phyloP scores from a whole-genome alignment of 2,797 vertebrate species.

The Sebastes oblongus region DNA sequence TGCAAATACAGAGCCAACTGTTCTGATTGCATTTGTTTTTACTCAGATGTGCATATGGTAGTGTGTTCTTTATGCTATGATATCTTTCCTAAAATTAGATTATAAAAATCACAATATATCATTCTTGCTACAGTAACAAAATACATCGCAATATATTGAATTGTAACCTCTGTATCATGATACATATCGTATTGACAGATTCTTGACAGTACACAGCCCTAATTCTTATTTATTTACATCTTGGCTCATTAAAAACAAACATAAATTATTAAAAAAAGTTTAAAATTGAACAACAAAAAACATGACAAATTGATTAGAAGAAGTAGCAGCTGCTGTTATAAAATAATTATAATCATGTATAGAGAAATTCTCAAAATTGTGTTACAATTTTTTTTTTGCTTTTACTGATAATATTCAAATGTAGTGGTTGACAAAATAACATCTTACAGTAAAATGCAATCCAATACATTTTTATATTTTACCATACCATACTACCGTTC shows the following conservation, averaged over 20 bases:
- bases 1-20: no score
- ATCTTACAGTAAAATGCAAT: not conserved
- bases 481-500: not conserved
- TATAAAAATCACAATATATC: no score
- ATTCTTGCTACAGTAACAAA: no score
- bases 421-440: not conserved
- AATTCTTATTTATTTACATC: conserved; percentile 57
- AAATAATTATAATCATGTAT: not conserved
- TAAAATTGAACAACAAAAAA: not conserved
- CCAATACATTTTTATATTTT: not conserved
- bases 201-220: no score
- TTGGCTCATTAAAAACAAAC: conserved; percentile 1
- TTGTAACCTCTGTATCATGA: no score
- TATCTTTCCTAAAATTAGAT: no score
- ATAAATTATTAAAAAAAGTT: not conserved
- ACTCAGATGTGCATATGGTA: no score
- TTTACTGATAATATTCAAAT: not conserved
- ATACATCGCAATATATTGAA: no score
- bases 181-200: no score
- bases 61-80: no score
- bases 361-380: not conserved
- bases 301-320: not conserved
- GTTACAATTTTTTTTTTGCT: not conserved
- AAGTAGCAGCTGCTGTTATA: not conserved
- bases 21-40: no score